Conservation (phyloP, 1,140 invertebrate species). For the Neodiprion fabricii region DNA sequence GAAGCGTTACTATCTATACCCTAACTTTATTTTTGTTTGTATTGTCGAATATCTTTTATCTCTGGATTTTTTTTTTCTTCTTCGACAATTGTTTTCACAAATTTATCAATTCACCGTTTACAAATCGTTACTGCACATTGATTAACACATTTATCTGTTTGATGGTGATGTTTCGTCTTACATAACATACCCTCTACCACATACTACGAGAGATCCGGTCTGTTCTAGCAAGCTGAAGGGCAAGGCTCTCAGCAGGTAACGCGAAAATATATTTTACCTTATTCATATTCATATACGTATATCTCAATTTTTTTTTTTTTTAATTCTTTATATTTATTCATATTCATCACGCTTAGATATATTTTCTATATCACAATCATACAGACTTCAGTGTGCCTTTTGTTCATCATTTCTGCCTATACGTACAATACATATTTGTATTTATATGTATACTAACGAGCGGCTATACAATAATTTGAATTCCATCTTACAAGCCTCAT, state of each 20-base stretch:
- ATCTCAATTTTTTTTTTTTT: conserved; percentile 20
- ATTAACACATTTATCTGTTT: conserved; percentile 13
- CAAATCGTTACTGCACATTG: conserved; percentile 5
- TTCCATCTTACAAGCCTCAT: no score
- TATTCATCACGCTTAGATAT: conserved; percentile 11
- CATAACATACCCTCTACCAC: conserved; percentile 53
- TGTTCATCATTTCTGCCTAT: conserved; percentile 16
- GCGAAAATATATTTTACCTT: conserved; percentile 55
- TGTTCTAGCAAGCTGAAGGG: conserved; percentile 81
- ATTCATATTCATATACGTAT: conserved; percentile 34
- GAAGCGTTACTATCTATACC: no score
- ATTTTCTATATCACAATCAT: background rate
- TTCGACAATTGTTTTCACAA: background rate
- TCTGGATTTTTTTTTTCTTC: background rate
- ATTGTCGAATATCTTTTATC: background rate
- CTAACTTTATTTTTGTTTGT: no score
- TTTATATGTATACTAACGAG: conserved; percentile 12
- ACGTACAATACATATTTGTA: background rate
- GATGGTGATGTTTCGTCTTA: conserved; percentile 27
- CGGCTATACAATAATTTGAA: background rate
- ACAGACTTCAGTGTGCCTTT: background rate
- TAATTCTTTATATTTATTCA: background rate
- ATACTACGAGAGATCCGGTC: conserved; percentile 64
- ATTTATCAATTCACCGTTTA: background rate
- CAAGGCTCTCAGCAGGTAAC: conserved; percentile 80